Evolutionary conservation across 1,140 invertebrate species (phyloP), one percentile per base, ranked within the genome.

Genomic region (Amphibalanus amphitrite): DNA sequence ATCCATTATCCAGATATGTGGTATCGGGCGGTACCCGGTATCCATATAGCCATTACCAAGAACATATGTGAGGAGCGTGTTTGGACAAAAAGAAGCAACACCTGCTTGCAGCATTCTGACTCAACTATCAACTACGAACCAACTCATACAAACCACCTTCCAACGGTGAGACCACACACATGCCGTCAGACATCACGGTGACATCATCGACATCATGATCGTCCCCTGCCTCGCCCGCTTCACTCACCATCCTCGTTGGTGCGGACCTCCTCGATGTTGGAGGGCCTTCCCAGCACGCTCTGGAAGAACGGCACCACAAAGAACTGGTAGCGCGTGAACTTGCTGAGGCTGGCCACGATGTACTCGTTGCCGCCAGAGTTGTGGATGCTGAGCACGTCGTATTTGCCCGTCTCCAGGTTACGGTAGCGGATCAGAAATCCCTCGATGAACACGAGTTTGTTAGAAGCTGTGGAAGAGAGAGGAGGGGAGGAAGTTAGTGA

Each of bases 401-500:
- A 38, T 20, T 15, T 20, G 23, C n/a, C 68, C 15, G 70, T 72
- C 20, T n/a, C 38, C 47, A 75, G 47, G 64, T 76, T 73, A 3
- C 92, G 87, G 80, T 94, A 98, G 73, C 93, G 88, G 69, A 98
- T 89, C 78, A 96, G 95, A 40, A 95, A 89, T 20, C 95, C 95
- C 82, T 97, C 91, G 0, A 95, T 82, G 38, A 74, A 74, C n/a
- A 74, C 74, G 71, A 73, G 72, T 75, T 73, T 47, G 78, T 85
- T 74, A 74, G 72, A 78, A 93, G 70, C 75, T 75, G 47, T 3
- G 59, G 33, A 33, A 65, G 4, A 29, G 67, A 29, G 17, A 59
- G 0, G 3, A 69, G 8, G n/a, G n/a, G n/a, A 6, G 4, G 33
- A 4, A 38, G 33, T 38, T 38, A 38, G 33, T 38, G 33, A n/a